Base-by-base conservation (phyloP, 2,888 invertebrate species). In the Callyntrura guangdongensis region DNA sequence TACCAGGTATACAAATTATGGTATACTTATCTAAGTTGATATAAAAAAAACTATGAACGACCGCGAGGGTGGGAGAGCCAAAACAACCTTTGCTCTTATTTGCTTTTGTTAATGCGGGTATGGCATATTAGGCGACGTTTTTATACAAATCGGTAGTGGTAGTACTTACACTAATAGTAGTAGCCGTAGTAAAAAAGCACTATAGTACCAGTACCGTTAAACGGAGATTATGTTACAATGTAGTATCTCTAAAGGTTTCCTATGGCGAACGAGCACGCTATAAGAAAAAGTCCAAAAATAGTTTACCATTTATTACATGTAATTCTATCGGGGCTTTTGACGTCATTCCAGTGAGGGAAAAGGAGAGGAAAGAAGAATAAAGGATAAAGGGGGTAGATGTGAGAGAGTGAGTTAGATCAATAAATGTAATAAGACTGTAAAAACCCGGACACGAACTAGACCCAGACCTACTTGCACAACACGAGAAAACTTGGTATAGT, bases 241-340 rank as follows among this genome's bases (percentile, higher is more conserved):
- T 36, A 36, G 36, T 36, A 36, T 36, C 36, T 36, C 36, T 36
- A 6, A 36, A 36, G 36, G 36, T 36, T 36, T 36, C 6, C 2
- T 36, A 36, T 36, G 36, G 36, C 6, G 6, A 6, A 27, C 25
- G 27, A 12, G 27, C 12, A 64, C 14, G 64, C 59, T 61, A 47
- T 17, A 61, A 12, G 27, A 45, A 64, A 47, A 89, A 79, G 86
- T 91, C 92, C 92, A 92, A 92, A 93, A 93, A 93, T 92, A 93
- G 92, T 92, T 89, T 89, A 87, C 47, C 91, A 90, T 93, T 92
- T 92, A 89, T 91, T 93, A 92, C 91, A 92, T 93, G 90, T 92
- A 92, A 92, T 81, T 91, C 82, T 91, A 81, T 86, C 72, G 84
- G 85, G 74, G 92, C 86, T 90, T 91, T 93, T 93, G 93, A 93